Percentiles rank a stretch among this genome's conserved stretches.
Evolutionary conservation across 2,113 vertebrate genomes (phyloP).

Genomic region (Zosterops pallidus): DNA sequence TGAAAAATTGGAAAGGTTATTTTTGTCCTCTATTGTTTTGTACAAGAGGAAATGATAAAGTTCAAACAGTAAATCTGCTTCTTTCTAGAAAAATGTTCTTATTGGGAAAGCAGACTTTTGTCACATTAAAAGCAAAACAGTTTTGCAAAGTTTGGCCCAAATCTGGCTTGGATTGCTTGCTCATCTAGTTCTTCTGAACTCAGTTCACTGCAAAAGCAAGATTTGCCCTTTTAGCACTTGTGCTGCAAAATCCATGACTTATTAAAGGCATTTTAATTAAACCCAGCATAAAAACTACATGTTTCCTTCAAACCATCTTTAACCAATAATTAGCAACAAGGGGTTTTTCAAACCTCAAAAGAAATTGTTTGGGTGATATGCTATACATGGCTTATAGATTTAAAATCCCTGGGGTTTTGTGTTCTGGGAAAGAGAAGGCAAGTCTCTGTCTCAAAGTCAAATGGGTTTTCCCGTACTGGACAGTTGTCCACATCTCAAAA

Average conservation of each 20-base stretch:
- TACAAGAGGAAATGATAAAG: slow-evolving; percentile 50
- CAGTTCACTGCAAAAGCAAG: not conserved
- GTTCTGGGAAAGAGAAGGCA: slow-evolving; percentile 58
- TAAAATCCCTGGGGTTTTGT: slow-evolving; percentile 51
- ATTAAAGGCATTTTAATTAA: slow-evolving; percentile 75
- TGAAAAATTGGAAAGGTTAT: slow-evolving; percentile 56
- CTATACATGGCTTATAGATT: slow-evolving; percentile 69
- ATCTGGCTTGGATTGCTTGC: not conserved
- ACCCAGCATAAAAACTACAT: slow-evolving; percentile 56
- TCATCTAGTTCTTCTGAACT: slow-evolving; percentile 29
- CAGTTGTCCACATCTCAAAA: slow-evolving; percentile 38
- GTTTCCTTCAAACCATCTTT: slow-evolving; percentile 58
- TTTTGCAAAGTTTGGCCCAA: not conserved
- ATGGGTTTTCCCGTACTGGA: slow-evolving; percentile 45
- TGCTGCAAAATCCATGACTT: slow-evolving; percentile 58
- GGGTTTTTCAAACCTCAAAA: slow-evolving; percentile 61
- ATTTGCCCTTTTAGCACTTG: slow-evolving; percentile 43
- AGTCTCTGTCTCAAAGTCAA: slow-evolving; percentile 34
- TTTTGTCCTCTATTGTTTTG: slow-evolving; percentile 58
- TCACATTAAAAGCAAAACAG: slow-evolving; percentile 36
- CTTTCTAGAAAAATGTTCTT: slow-evolving; percentile 54
- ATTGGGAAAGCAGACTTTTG: slow-evolving; percentile 42
- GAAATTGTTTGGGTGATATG: slow-evolving; percentile 67
- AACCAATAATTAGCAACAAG: slow-evolving; percentile 70
- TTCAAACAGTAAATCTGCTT: slow-evolving; percentile 42